These are phyloP conservation scores for Amblyjoppa fuscipennis DNA, from an alignment of 2,888 invertebrate species.

Conservation along the genomic window DNA sequence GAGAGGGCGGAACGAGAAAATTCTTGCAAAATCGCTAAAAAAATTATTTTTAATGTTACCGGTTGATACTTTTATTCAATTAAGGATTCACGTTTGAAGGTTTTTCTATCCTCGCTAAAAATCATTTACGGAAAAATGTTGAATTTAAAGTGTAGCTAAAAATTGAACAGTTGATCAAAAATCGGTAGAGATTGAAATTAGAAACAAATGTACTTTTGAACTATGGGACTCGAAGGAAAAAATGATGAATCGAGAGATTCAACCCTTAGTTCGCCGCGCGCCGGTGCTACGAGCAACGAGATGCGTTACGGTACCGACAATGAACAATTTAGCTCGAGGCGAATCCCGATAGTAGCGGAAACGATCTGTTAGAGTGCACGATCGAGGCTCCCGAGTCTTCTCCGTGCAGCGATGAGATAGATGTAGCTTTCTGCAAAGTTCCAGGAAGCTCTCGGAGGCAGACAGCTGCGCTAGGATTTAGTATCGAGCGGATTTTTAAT, in stretches of 20 bases:
- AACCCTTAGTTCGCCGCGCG: not conserved
- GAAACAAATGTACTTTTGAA: not conserved
- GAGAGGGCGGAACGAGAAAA: not conserved
- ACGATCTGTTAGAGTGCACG: constrained; percentile 77
- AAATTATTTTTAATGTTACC: not conserved
- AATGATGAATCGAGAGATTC: not conserved
- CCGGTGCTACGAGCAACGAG: constrained; percentile 52
- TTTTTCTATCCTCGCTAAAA: no score
- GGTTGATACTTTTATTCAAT: not conserved
- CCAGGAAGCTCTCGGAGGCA: constrained; percentile 53
- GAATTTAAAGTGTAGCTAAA: not conserved
- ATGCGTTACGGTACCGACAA: constrained; percentile 71
- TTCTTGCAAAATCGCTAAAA: not conserved
- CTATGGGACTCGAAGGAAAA: not conserved
- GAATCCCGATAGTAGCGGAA: constrained; percentile 74
- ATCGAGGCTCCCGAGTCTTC: constrained; percentile 30
- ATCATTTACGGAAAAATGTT: not conserved
- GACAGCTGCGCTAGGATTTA: constrained; percentile 56
- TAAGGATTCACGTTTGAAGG: not conserved
- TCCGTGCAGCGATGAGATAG: constrained; percentile 21
- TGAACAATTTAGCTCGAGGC: constrained; percentile 76
- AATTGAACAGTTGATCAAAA: not conserved
- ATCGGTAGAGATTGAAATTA: not conserved
- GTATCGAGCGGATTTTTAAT: not conserved
- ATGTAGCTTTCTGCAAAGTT: constrained; percentile 38